Percentiles rank a stretch among this genome's conserved stretches.
phyloP scores from a whole-genome alignment of 2,888 invertebrate genomes.

The Torymus aiolomorphi region DNA sequence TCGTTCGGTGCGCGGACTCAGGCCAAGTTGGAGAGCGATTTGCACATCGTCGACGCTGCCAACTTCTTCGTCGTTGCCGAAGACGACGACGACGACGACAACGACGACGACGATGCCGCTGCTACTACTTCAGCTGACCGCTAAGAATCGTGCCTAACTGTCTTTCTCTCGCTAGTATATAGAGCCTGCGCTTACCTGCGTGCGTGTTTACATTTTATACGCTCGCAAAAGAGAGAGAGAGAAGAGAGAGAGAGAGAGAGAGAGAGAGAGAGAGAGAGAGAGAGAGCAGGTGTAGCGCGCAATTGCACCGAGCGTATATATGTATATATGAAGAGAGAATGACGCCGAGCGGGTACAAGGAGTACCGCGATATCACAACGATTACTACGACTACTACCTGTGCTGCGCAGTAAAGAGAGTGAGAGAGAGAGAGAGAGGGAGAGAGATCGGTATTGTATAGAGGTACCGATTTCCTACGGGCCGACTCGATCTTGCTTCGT shows the following conservation, averaged over 20 bases:
- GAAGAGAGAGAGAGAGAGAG: background rate
- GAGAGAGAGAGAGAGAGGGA: background rate
- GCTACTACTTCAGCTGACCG: too few species aligned
- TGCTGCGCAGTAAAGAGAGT: slow-evolving; percentile 1
- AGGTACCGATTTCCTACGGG: too few species aligned
- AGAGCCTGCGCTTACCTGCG: background rate
- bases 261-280: background rate
- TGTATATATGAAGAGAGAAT: background rate
- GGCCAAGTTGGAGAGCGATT: too few species aligned
- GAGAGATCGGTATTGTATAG: background rate
- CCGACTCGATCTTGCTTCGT: too few species aligned
- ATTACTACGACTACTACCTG: background rate
- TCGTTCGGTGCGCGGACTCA: too few species aligned
- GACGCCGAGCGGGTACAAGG: background rate
- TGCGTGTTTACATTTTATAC: too few species aligned
- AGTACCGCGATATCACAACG: background rate
- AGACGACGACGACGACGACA: too few species aligned
- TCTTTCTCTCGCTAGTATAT: too few species aligned
- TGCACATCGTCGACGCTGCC: too few species aligned
- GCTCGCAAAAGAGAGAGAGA: background rate
- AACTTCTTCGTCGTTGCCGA: too few species aligned
- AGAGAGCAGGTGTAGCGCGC: background rate
- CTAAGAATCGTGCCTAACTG: too few species aligned
- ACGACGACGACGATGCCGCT: too few species aligned
- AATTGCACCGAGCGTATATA: background rate